Evolutionary conservation across 2,113 vertebrate species (phyloP).

Genomic region (Xerus inauris): DNA sequence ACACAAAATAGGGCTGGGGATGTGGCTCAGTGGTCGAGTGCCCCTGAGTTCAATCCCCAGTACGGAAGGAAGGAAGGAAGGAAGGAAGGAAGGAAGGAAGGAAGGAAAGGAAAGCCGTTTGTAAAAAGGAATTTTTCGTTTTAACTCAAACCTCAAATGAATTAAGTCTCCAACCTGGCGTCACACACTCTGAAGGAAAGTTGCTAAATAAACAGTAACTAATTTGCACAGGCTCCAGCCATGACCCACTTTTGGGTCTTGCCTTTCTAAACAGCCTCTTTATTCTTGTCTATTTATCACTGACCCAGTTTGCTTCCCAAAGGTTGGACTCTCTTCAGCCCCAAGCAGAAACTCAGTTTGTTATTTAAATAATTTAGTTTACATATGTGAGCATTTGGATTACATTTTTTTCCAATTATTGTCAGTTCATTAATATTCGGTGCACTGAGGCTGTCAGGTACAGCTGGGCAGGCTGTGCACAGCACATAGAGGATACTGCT

Average conservation of each 20-base stretch:
- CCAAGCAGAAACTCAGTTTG: neutral
- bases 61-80: too few relatives aligned
- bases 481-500: neutral
- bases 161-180: neutral
- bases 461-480: neutral
- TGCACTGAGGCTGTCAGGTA: rapidly evolving
- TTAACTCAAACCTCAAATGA: slow-evolving; percentile 28
- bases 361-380: slow-evolving; percentile 17
- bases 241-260: slow-evolving; percentile 65
- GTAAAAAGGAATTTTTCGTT: neutral
- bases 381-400: neutral
- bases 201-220: slow-evolving; percentile 37
- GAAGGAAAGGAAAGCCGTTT: neutral
- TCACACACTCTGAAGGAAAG: neutral
- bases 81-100: too few relatives aligned
- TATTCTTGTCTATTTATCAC: neutral
- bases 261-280: slow-evolving; percentile 18
- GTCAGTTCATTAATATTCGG: neutral
- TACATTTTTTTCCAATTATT: neutral
- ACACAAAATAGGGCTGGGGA: too few relatives aligned
- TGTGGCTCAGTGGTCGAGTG: too few relatives aligned
- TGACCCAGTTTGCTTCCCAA: neutral
- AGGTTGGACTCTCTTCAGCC: neutral
- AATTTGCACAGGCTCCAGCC: neutral
- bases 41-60: too few relatives aligned